Percentiles rank a stretch among this genome's conserved stretches.
Evolutionary conservation across 92 coral and sea anemone species (phyloP).

Genomic region (Montipora capitata): DNA sequence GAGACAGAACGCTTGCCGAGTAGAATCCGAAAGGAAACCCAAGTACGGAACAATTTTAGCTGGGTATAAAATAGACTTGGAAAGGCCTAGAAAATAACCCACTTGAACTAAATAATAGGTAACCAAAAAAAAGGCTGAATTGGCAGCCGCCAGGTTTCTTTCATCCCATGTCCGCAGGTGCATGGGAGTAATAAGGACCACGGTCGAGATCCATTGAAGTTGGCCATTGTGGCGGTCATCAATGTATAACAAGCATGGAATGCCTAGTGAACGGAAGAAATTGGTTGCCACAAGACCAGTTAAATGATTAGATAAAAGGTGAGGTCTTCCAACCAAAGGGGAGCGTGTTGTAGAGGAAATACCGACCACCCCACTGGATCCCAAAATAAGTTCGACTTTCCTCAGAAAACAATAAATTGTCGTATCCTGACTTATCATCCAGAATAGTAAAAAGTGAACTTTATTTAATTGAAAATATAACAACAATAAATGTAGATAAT

Average conservation of each 20-base stretch:
- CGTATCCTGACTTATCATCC: neutral
- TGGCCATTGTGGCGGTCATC: slow-evolving; percentile 2
- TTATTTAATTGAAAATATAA: too few species aligned
- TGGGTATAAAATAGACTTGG: neutral
- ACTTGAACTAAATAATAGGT: neutral
- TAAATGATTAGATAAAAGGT: neutral
- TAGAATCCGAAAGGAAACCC: neutral
- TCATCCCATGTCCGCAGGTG: neutral
- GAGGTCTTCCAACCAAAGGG: neutral
- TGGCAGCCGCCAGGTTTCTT: neutral
- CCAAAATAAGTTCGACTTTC: neutral
- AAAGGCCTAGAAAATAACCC: neutral
- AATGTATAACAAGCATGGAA: neutral
- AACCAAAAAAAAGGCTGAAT: neutral
- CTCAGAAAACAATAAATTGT: neutral
- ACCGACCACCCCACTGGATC: neutral
- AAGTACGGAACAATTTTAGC: neutral
- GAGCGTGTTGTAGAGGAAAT: neutral
- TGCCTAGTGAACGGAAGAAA: neutral
- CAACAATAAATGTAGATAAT: too few species aligned
- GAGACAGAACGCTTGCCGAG: neutral
- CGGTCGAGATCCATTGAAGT: neutral
- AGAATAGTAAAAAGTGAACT: too few species aligned
- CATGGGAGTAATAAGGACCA: too few species aligned
- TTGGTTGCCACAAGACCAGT: neutral